A percentile compares a stretch with the other conserved stretches of the same genome.
Evolutionary conservation across 2,113 vertebrate genomes (phyloP).

Genomic region (Microcebus tavaratra): DNA sequence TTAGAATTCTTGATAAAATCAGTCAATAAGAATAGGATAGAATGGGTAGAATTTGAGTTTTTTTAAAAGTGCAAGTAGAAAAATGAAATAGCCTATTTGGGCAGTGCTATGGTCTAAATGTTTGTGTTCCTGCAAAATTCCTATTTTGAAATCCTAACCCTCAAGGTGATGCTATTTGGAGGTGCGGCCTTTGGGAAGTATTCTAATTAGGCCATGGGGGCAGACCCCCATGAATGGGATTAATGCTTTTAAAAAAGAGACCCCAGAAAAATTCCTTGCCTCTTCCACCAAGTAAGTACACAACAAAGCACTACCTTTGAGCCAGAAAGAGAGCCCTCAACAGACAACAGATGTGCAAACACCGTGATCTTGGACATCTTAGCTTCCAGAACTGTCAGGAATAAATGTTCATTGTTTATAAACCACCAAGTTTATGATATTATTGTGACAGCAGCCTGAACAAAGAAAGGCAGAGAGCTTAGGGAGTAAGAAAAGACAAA

Average conservation of each 20-base stretch:
- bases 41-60: background rate
- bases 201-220: too few relatives aligned
- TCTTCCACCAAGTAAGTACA: background rate
- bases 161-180: background rate
- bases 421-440: background rate
- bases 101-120: background rate
- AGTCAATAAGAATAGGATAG: background rate
- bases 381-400: background rate
- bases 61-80: background rate
- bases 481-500: background rate
- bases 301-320: background rate
- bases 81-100: background rate
- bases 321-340: too few relatives aligned
- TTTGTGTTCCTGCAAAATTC: background rate
- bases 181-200: background rate
- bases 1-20: background rate
- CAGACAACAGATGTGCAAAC: background rate
- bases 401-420: background rate
- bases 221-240: background rate
- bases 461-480: background rate
- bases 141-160: too few relatives aligned
- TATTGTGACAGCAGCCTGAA: background rate
- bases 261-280: too few relatives aligned
- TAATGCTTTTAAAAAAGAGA: background rate
- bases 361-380: background rate